A percentile compares a stretch with the other conserved stretches of the same genome.
These are phyloP conservation scores for Ammospiza nelsoni DNA, from an alignment of 2,113 vertebrate genomes.

Conservation along the genomic window DNA sequence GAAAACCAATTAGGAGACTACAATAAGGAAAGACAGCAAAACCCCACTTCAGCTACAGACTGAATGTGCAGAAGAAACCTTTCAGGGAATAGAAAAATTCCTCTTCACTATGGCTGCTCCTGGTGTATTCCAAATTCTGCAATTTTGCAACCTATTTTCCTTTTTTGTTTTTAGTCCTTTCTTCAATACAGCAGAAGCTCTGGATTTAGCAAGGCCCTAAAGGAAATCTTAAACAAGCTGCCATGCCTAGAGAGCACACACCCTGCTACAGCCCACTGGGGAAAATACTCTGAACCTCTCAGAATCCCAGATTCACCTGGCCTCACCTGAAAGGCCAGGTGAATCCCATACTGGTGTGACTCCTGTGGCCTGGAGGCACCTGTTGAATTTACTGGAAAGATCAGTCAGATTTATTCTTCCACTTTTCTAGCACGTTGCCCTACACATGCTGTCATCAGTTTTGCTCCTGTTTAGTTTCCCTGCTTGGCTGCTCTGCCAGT, in stretches of 20 bases:
- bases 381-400: background rate
- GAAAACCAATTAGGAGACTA: background rate
- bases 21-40: slow-evolving; percentile 1
- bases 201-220: background rate
- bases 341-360: background rate
- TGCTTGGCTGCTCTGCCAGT: background rate
- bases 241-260: background rate
- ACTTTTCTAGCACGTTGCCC: background rate
- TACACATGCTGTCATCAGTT: background rate
- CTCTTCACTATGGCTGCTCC: background rate
- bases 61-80: background rate
- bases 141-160: background rate
- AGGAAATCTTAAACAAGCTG: background rate
- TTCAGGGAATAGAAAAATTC: background rate
- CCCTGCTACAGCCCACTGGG: background rate
- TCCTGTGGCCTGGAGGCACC: background rate
- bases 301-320: background rate
- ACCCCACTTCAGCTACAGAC: background rate
- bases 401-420: background rate
- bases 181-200: background rate
- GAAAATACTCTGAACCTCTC: background rate
- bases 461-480: background rate
- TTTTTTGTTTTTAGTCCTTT: background rate
- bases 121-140: background rate
- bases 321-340: background rate